Evolutionary conservation across 2,113 vertebrate genomes (phyloP), one percentile per base, ranked within the genome.

Genomic region (Burhinus oedicnemus): DNA sequence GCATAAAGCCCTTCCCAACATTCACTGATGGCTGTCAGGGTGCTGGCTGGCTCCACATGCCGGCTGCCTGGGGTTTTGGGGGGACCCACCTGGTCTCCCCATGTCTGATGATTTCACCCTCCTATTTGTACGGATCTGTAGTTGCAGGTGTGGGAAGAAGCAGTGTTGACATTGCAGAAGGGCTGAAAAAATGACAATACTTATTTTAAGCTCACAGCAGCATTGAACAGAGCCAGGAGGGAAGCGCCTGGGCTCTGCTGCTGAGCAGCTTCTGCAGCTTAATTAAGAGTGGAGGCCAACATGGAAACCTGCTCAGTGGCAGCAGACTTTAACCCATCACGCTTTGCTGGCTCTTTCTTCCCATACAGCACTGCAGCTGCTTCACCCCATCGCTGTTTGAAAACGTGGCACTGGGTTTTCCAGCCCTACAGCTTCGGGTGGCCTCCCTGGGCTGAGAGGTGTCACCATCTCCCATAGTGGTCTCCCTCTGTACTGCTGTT

Each of bases 301-400:
- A 65, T 22, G 7, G 3, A 78, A 74, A 47, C 40, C 7, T 32
- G 32, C 15, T 57, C 29, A 21, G 32, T 36, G 34, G 11, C 34
- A 49, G 36, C 20, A 69, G 62, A 14, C 12, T 47, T 64, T 9
- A 71, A 40, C 15, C 15, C 12, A 12, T 5, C 0, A 0, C 1
- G 1, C 7, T 79, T 44, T 58, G 18, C 38, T 76, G 66, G 38
- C 15, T 60, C n/a, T 70, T 68, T 14, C 29, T 42, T n/a, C 22
- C 19, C 12, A 6, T n/a, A 29, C 19, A 55, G 3, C 1, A 10
- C n/a, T 72, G n/a, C 62, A 83, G 44, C 14, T 1, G 2, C 84
- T 74, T 68, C 29, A 25, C 11, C 25, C 47, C 23, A 19, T 47
- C 23, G 2, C 13, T 44, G 20, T 44, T 20, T 61, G 42, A 49